These are phyloP conservation scores for Lottia scabra DNA, from an alignment of 2,888 invertebrate species.

Conservation along the genomic window DNA sequence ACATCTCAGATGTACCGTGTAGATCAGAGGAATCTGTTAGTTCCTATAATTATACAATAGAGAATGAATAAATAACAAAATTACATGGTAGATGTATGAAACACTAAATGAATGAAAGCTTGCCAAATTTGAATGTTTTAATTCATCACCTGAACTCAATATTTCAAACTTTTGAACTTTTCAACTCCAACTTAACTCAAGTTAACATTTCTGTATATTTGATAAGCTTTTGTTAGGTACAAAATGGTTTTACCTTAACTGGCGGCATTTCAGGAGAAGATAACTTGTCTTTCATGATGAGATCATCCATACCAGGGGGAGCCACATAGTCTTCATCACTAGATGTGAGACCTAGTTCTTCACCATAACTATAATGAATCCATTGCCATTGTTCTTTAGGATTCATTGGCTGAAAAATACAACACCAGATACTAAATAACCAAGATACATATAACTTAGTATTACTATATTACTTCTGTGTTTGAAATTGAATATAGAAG, in stretches of 20 bases:
- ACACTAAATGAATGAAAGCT: background rate
- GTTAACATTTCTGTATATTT: too few species aligned
- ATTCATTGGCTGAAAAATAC: conserved; percentile 75
- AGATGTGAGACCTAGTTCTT: conserved; percentile 87
- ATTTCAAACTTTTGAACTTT: too few species aligned
- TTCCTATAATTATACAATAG: conserved; percentile 9
- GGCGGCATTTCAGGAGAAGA: background rate
- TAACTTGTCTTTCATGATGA: conserved; percentile 34
- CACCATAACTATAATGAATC: conserved; percentile 94
- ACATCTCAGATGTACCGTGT: conserved; percentile 5
- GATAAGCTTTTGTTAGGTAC: too few species aligned
- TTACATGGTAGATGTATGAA: background rate
- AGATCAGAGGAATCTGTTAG: conserved; percentile 37
- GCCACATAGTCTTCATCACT: conserved; percentile 76
- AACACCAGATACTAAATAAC: too few species aligned
- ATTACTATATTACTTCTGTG: too few species aligned
- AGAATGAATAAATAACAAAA: background rate
- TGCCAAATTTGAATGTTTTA: too few species aligned
- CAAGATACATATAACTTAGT: too few species aligned
- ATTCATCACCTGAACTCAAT: too few species aligned
- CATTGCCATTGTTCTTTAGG: conserved; percentile 89
- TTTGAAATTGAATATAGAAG: too few species aligned
- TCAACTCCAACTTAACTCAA: too few species aligned
- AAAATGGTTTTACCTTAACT: background rate
- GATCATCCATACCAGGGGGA: conserved; percentile 45